These are phyloP conservation scores for Drosophila sordidula DNA, from an alignment of 2,888 invertebrate genomes.

Conservation along the genomic window DNA sequence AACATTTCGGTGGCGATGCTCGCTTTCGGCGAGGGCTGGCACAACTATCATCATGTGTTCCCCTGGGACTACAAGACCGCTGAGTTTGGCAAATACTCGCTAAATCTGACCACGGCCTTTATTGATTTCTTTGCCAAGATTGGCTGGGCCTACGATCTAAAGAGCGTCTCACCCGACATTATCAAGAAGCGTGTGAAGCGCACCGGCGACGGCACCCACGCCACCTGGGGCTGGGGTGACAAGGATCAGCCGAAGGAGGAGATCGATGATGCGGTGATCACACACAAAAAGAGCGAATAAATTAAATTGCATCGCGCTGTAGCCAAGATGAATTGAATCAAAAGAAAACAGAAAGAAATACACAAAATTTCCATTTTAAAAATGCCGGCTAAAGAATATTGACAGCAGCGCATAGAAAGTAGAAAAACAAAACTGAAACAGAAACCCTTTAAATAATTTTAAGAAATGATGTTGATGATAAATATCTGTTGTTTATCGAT, in stretches of 20 bases:
- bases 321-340: conserved; percentile 39
- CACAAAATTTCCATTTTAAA: conserved; percentile 50
- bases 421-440: conserved; percentile 17
- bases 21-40: conserved; percentile 92
- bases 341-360: conserved; percentile 25
- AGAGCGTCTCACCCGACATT: conserved; percentile 90
- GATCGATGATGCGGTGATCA: conserved; percentile 86
- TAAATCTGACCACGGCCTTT: conserved; percentile 91
- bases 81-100: conserved; percentile 90
- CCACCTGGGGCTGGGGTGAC: conserved; percentile 93
- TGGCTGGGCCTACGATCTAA: conserved; percentile 95
- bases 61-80: conserved; percentile 95
- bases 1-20: conserved; percentile 88
- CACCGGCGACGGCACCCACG: conserved; percentile 91
- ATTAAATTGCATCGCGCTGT: conserved; percentile 12
- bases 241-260: conserved; percentile 88
- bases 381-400: conserved; percentile 40
- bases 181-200: conserved; percentile 89
- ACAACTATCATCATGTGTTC: conserved; percentile 93
- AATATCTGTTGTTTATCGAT: conserved; percentile 72
- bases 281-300: conserved; percentile 87
- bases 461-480: conserved; percentile 68
- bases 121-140: conserved; percentile 93
- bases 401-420: conserved; percentile 31
- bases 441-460: conserved; percentile 71